These are phyloP conservation scores for Nettapus auritus DNA, from an alignment of 2,113 vertebrate species.

Conservation along the genomic window DNA sequence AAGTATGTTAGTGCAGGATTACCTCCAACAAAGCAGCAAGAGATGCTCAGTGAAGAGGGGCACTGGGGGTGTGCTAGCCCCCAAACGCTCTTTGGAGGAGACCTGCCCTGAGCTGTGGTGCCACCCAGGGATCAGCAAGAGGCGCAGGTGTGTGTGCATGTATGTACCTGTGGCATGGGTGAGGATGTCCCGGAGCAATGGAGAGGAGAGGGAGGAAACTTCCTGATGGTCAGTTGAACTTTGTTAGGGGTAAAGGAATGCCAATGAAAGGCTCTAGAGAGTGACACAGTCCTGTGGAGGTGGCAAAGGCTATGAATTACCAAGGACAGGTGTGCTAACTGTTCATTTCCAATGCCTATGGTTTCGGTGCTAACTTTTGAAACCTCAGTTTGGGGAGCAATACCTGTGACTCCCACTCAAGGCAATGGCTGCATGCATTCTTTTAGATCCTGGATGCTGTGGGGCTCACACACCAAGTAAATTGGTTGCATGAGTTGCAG, in stretches of 20 bases:
- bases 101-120: background rate
- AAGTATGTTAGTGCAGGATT: background rate
- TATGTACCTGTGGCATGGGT: background rate
- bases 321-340: background rate
- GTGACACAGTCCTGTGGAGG: background rate
- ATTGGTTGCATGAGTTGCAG: background rate
- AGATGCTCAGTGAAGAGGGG: background rate
- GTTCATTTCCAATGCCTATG: background rate
- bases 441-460: rapidly evolving
- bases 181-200: background rate
- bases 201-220: background rate
- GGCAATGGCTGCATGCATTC: rapidly evolving
- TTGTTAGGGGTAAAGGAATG: background rate
- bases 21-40: background rate
- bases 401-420: background rate
- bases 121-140: background rate
- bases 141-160: background rate
- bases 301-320: background rate
- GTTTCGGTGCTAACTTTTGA: background rate
- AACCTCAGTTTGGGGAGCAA: background rate
- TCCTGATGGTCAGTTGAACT: background rate
- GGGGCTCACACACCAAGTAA: no score
- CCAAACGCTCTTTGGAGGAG: background rate
- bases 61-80: background rate
- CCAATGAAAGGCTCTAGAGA: background rate